phyloP scores from a whole-genome alignment of 2,113 vertebrate species.

The Poeciliopsis turrubarensis region DNA sequence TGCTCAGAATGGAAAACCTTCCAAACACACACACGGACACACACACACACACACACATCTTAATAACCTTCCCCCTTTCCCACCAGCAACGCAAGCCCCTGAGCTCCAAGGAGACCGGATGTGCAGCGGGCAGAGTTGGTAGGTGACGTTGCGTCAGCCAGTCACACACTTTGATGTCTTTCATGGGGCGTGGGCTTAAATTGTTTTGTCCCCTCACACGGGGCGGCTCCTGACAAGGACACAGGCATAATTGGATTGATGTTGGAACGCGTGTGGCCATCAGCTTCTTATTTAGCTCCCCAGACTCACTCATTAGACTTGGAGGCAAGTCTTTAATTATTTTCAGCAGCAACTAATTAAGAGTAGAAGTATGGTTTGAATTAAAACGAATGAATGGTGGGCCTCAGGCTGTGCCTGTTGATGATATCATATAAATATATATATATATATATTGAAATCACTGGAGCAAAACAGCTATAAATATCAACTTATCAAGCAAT shows the following conservation, averaged over 20 bases:
- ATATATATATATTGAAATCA: conserved; percentile 24
- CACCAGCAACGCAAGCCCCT: conserved; percentile 5
- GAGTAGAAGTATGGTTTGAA: conserved; percentile 33
- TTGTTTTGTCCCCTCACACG: conserved; percentile 29
- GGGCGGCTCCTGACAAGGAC: conserved; percentile 54
- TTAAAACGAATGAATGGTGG: conserved; percentile 56
- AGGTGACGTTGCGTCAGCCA: conserved; percentile 15
- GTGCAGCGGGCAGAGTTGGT: conserved; percentile 1
- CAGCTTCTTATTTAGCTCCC: conserved; percentile 58
- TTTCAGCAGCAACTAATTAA: conserved; percentile 62
- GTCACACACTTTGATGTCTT: conserved; percentile 34
- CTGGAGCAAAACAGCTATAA: not conserved
- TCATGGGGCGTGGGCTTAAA: conserved; percentile 11
- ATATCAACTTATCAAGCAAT: not conserved
- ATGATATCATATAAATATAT: conserved; percentile 15
- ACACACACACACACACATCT: conserved; percentile 31
- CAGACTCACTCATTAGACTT: conserved; percentile 58
- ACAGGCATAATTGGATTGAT: conserved; percentile 62
- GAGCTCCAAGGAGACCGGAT: not conserved
- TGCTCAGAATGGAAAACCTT: conserved; percentile 36
- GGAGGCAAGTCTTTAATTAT: conserved; percentile 63
- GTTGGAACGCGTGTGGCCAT: conserved; percentile 46
- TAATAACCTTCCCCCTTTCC: conserved; percentile 22
- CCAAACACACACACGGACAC: conserved; percentile 22
- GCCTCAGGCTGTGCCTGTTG: conserved; percentile 29